These are phyloP conservation scores for Pyxicephalus adspersus DNA, from an alignment of 2,113 vertebrate genomes.

Conservation along the genomic window DNA sequence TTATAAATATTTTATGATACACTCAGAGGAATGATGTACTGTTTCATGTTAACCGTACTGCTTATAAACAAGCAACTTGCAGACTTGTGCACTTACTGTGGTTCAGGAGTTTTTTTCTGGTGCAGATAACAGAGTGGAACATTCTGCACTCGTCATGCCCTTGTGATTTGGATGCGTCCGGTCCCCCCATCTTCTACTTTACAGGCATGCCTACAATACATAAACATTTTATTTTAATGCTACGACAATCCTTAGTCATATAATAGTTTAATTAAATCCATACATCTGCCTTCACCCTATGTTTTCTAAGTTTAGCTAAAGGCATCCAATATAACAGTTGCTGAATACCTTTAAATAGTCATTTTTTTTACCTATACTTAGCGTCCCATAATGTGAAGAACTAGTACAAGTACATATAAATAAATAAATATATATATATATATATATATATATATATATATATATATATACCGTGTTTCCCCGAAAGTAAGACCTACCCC, in stretches of 20 bases:
- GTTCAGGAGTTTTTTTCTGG: constrained; percentile 9
- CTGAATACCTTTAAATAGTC: constrained; percentile 6
- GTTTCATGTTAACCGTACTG: constrained; percentile 16
- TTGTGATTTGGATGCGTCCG: background rate
- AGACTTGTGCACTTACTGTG: constrained; percentile 10
- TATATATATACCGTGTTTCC: too few species aligned
- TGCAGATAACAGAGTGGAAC: background rate
- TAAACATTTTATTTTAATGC: constrained; percentile 29
- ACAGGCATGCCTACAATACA: constrained; percentile 4
- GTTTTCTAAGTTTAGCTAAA: constrained; percentile 20
- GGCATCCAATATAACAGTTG: background rate
- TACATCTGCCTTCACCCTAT: background rate
- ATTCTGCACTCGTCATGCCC: constrained; percentile 7
- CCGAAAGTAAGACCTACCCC: too few species aligned
- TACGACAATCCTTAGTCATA: constrained; percentile 12
- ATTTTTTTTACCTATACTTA: constrained; percentile 28
- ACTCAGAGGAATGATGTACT: constrained; percentile 8
- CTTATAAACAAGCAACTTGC: constrained; percentile 28
- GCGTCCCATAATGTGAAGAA: constrained; percentile 3
- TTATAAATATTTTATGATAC: constrained; percentile 44
- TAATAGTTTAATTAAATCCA: constrained; percentile 46
- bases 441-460: too few species aligned
- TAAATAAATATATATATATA: too few species aligned
- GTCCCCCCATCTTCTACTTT: background rate
- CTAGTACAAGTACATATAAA: background rate